Base-by-base conservation (phyloP, 2,113 vertebrate species). In the Protomyctophum bolini region DNA sequence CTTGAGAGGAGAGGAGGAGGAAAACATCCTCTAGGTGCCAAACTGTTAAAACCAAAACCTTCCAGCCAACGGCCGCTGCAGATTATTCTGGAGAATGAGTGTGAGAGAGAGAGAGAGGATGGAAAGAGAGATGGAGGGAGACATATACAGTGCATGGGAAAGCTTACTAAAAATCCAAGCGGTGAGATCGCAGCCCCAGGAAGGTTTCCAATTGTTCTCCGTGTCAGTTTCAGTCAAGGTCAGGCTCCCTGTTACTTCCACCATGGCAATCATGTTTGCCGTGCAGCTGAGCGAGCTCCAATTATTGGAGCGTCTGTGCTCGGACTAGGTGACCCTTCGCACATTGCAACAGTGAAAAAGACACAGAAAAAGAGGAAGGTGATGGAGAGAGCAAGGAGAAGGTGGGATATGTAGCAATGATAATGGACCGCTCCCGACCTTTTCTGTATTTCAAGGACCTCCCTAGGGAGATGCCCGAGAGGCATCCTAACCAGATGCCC, bases 1-100 rank as follows among this genome's bases (percentile, higher is more conserved):
- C 85, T 90, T 91, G 84, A 51, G 70, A 66, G 74, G 83, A 29
- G 21, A 11, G n/a, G 21, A 47, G n/a, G 69, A 70, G 58, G 57
- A 83, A 83, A 73, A 69, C 76, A 58, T 84, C 76, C 78, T 86
- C 54, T 58, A 76, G 76, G 84, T 83, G 76, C 78, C 81, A 77
- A 72, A 76, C 78, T 70, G 81, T 71, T 79, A 70, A 78, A 79
- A 89, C 82, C 70, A 79, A 83, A 81, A 75, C 81, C 76, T 67
- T 84, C 67, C 68, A 77, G 83, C 79, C 59, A 61, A 48, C 67
- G 76, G 76, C 63, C 64, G 21, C 21, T 21, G 21, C 21, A 75
- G 75, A 80, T 86, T 80, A 82, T 81, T 80, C 79, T 83, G n/a
- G 57, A 66, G 68, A 49, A 52, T 66, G 69, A 72, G 79, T 71